Base-by-base conservation (phyloP, 2,797 vertebrate genomes). In the Helicolenus hilgendorfi region DNA sequence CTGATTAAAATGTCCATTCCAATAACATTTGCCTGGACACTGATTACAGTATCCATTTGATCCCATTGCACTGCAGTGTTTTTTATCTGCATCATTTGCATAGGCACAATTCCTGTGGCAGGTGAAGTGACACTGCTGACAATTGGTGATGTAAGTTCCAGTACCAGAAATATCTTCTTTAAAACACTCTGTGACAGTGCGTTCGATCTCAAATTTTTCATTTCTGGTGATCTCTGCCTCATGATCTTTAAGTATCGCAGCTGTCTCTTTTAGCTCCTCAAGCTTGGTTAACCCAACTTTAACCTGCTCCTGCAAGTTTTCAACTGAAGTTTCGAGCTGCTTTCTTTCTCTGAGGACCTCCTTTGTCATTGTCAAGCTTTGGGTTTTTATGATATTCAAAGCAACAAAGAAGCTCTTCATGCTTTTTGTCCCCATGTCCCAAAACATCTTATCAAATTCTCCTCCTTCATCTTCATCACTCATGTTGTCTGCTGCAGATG, bases 391-490 rank as follows among this genome's bases (percentile, higher is more conserved):
- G 1, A 1, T 0, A 5, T 45, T 27, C 11, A 95, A 10, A 41
- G 76, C 15, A 11, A 0, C n/a, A n/a, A 94, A 94, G 18, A 94
- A 94, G 1, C 0, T 88, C 0, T n/a, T 72, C 91, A 92, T 92
- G n/a, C 73, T 93, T 9, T 41, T 69, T 10, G 6, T 7, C 1
- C 86, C 87, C 78, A 91, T 90, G 14, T 82, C 3, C 93, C 94
- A 94, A 78, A 85, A 87, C 86, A 92, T 88, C 36, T 90, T 0
- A 60, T 92, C 60, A 71, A 91, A 89, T 15, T n/a, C 2, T 69
- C 8, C 80, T 4, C 58, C 76, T 0, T 69, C 81, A 0, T 77
- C 74, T 2, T 78, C 81, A 4, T 3, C 20, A 9, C 11, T 15
- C 7, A 0, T 5, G 0, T 2, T 13, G 0, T 15, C 49, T 15